Percentiles rank a stretch among this genome's conserved stretches.
These are phyloP conservation scores for Erethizon dorsatum DNA, from an alignment of 2,797 vertebrate genomes.

Conservation along the genomic window DNA sequence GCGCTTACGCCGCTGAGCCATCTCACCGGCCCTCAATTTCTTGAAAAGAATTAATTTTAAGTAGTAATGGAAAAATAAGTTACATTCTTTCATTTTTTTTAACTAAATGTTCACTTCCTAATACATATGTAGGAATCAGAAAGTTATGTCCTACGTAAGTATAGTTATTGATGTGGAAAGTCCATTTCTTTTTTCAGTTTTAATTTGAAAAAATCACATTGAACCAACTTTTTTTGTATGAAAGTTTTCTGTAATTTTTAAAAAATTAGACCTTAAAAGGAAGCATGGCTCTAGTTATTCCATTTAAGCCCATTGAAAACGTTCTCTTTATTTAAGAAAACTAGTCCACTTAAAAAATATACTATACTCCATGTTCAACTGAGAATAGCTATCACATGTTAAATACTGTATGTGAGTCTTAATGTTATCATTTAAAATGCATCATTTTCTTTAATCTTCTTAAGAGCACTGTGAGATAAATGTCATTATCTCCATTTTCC, in stretches of 20 bases:
- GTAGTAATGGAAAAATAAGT: not conserved
- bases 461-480: not conserved
- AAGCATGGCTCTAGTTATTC: not conserved
- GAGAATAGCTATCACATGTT: not conserved
- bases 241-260: not conserved
- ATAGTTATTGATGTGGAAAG: not conserved
- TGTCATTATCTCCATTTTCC: not conserved
- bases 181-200: not conserved
- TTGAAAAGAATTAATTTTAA: not conserved
- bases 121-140: conserved; percentile 17
- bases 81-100: not conserved
- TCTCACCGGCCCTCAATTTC: no score
- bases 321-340: conserved; percentile 37
- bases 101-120: conserved; percentile 32
- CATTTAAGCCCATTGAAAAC: not conserved
- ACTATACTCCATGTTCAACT: not conserved
- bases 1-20: no score
- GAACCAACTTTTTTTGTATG: not conserved
- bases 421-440: not conserved
- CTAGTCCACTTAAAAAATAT: not conserved
- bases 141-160: not conserved
- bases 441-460: not conserved
- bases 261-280: conserved; percentile 14
- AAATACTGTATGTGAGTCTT: not conserved
- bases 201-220: conserved; percentile 48